These are phyloP conservation scores for Cyanoliseus patagonus DNA, from an alignment of 2,113 vertebrate species.

Conservation along the genomic window DNA sequence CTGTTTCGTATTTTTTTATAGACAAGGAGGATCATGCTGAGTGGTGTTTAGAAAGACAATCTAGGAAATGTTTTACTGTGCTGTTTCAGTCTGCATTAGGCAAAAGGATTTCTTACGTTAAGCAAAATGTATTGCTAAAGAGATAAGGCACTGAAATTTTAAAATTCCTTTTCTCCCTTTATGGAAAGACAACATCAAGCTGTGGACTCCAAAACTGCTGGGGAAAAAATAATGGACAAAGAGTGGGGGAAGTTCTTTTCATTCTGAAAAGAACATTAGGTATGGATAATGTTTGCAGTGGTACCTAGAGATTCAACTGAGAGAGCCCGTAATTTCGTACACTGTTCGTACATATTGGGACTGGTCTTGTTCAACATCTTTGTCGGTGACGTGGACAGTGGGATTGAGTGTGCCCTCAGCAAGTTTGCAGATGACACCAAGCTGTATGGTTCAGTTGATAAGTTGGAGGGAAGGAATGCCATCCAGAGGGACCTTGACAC, in stretches of 20 bases:
- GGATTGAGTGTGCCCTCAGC: too few relatives aligned
- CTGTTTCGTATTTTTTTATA: neutral
- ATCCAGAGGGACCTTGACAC: too few relatives aligned
- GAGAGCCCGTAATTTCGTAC: neutral
- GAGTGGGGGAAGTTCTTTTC: neutral
- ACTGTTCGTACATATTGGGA: neutral
- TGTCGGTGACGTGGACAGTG: too few relatives aligned
- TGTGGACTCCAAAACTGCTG: neutral
- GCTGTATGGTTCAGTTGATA: too few relatives aligned
- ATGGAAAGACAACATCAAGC: neutral
- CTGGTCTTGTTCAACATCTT: too few relatives aligned
- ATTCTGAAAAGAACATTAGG: neutral
- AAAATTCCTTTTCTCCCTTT: neutral
- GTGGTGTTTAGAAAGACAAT: neutral
- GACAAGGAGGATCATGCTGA: neutral
- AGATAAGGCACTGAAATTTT: neutral
- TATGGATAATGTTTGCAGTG: neutral
- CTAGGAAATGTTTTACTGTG: neutral
- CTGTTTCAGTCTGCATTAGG: neutral
- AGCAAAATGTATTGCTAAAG: neutral
- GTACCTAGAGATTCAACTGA: neutral
- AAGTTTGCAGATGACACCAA: too few relatives aligned
- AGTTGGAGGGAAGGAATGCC: too few relatives aligned
- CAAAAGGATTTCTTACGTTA: neutral
- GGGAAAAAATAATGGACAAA: neutral